Evolutionary conservation across 2,113 vertebrate genomes (phyloP).

Genomic region (Petroica traversi): DNA sequence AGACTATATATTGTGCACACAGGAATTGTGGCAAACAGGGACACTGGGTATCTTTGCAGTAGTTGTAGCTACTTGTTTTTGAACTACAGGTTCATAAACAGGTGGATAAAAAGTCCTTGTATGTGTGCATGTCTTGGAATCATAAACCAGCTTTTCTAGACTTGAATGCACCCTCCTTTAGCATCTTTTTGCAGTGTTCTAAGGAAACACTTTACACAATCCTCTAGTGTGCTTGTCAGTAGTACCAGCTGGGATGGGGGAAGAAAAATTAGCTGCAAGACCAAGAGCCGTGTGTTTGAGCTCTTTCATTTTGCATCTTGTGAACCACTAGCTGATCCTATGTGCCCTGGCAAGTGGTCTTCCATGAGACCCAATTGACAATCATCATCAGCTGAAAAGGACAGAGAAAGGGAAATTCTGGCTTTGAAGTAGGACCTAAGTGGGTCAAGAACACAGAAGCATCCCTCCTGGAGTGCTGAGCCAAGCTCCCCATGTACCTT

Average conservation of each 20-base stretch:
- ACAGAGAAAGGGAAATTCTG: not conserved
- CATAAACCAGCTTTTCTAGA: not conserved
- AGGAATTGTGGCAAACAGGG: not conserved
- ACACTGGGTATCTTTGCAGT: not conserved
- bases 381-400: not conserved
- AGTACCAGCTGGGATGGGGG: fast-evolving
- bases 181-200: not conserved
- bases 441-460: not conserved
- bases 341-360: not conserved
- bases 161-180: not conserved
- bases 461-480: not conserved
- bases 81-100: not conserved
- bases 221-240: not conserved
- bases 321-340: not conserved
- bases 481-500: not conserved
- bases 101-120: not conserved
- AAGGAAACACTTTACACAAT: not conserved
- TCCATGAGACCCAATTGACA: not conserved
- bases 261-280: not conserved
- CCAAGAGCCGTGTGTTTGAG: not conserved
- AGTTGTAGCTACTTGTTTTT: not conserved
- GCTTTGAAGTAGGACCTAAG: not conserved
- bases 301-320: not conserved
- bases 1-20: not conserved
- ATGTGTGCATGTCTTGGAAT: not conserved